These are phyloP conservation scores for Alviniconcha marisindica DNA, from an alignment of 1,140 invertebrate genomes.

Conservation along the genomic window DNA sequence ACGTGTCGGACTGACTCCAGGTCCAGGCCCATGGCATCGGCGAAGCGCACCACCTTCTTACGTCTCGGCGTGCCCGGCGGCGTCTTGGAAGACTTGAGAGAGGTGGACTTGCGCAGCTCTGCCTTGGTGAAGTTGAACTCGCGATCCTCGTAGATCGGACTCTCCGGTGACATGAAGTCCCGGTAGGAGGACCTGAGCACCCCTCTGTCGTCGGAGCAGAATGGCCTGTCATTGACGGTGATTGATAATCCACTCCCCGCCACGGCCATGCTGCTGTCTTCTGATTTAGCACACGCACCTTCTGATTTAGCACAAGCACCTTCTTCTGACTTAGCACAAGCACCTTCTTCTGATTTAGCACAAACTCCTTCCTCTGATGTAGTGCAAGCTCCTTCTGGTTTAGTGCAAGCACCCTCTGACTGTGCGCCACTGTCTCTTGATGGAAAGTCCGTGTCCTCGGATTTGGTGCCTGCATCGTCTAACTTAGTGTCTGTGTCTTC, in stretches of 20 bases:
- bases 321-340: too few species aligned
- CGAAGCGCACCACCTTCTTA: conserved; percentile 97
- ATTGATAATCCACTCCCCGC: not conserved
- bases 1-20: conserved; percentile 88
- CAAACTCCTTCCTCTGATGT: too few species aligned
- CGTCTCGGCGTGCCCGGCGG: conserved; percentile 84
- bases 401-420: too few species aligned
- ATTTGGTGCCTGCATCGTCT: not conserved
- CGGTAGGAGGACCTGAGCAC: not conserved
- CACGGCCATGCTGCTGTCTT: not conserved
- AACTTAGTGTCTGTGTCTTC: not conserved
- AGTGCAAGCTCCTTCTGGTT: too few species aligned
- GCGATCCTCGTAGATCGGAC: conserved; percentile 66
- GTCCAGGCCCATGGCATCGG: conserved; percentile 94
- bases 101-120: conserved; percentile 78
- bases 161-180: conserved; percentile 47
- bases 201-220: not conserved
- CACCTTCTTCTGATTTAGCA: too few species aligned
- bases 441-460: not conserved
- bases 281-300: too few species aligned
- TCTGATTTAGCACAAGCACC: too few species aligned
- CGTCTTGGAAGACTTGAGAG: conserved; percentile 92
- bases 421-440: not conserved
- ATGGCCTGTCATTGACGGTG: not conserved
- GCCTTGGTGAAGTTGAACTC: conserved; percentile 71